Percentiles rank a stretch among this genome's conserved stretches.
Evolutionary conservation across 2,113 vertebrate genomes (phyloP).

Genomic region (Colinus virginianus): DNA sequence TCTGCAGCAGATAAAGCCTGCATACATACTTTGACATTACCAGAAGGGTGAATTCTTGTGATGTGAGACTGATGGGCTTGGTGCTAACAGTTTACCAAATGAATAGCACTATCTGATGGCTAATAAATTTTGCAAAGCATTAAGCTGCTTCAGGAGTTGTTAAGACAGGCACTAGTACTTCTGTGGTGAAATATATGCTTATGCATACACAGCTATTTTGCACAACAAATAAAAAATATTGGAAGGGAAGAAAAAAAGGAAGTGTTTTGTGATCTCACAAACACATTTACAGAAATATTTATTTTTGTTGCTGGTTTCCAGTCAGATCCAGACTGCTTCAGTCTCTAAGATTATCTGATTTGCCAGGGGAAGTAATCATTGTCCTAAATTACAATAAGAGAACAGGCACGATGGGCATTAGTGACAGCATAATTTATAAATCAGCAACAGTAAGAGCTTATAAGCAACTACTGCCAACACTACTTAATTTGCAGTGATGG

Average conservation of each 20-base stretch:
- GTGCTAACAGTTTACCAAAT: neutral
- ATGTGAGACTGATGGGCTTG: neutral
- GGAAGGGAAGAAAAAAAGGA: neutral
- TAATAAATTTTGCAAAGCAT: constrained; percentile 7
- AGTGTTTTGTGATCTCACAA: neutral
- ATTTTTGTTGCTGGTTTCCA: neutral
- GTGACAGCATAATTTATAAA: constrained; percentile 28
- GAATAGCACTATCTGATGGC: neutral
- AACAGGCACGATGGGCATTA: neutral
- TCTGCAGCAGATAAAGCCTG: neutral
- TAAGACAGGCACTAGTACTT: neutral
- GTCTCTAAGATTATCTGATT: neutral
- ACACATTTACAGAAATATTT: neutral
- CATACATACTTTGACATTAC: neutral
- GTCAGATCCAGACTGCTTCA: neutral
- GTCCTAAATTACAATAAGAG: neutral
- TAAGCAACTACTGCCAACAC: neutral
- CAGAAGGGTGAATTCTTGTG: neutral
- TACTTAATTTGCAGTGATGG: constrained; percentile 6
- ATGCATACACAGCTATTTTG: accelerated
- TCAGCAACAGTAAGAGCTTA: neutral
- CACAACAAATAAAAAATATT: neutral
- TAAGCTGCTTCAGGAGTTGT: neutral
- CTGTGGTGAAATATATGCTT: neutral
- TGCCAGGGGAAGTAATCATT: neutral